Percentiles rank a stretch among this genome's conserved stretches.
Conservation (phyloP, 2,888 invertebrate genomes). For the Blastobasis lacticolella region DNA sequence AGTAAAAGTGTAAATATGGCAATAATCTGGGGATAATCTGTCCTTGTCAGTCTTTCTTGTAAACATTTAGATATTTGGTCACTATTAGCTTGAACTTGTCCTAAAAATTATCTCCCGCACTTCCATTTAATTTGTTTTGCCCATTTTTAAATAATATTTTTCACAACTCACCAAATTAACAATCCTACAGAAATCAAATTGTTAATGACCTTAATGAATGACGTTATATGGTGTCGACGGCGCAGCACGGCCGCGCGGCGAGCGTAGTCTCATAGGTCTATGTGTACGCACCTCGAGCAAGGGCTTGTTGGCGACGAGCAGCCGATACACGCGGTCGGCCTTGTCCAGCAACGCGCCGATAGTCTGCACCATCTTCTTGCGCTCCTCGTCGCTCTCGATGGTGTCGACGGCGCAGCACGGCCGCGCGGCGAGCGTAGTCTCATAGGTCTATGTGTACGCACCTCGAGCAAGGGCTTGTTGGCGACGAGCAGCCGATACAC, state of each 20-base stretch:
- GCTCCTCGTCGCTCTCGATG: conserved; percentile 96
- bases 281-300: conserved; percentile 80
- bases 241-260: conserved; percentile 93
- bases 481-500: conserved; percentile 93
- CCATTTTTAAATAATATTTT: no score
- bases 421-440: conserved; percentile 89
- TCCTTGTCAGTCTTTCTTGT: no score
- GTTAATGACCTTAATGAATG: no score
- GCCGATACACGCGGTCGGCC: conserved; percentile 94
- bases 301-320: conserved; percentile 92
- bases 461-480: conserved; percentile 92
- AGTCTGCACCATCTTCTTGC: conserved; percentile 93
- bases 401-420: conserved; percentile 98
- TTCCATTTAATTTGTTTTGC: no score
- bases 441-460: conserved; percentile 33
- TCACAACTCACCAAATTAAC: no score
- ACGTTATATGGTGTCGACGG: conserved; percentile 97
- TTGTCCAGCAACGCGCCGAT: conserved; percentile 94
- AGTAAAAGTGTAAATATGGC: no score
- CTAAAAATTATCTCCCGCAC: no score
- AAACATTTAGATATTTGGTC: no score
- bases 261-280: conserved; percentile 80
- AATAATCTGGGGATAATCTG: no score
- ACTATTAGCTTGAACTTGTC: no score
- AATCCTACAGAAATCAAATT: no score